A percentile compares a stretch with the other conserved stretches of the same genome.
Conservation (phyloP, 2,888 invertebrate genomes). For the Rotaria sp. region DNA sequence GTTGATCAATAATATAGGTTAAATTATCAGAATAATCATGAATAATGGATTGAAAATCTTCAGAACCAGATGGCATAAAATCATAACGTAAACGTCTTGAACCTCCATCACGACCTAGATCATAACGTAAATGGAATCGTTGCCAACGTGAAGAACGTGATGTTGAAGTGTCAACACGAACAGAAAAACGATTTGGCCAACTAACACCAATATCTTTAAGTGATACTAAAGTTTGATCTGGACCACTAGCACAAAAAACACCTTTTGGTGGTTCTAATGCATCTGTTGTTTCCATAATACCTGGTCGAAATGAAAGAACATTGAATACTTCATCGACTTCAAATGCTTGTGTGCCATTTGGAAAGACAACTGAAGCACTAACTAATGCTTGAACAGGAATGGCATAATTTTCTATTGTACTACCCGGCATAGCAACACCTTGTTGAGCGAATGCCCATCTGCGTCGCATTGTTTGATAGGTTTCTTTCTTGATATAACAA, state of each 20-base stretch:
- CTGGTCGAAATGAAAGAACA: neutral
- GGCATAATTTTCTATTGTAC: neutral
- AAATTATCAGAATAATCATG: neutral
- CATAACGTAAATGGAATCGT: neutral
- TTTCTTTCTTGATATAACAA: neutral
- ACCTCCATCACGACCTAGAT: neutral
- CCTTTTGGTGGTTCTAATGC: neutral
- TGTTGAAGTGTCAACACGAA: conserved; percentile 10
- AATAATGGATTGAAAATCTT: neutral
- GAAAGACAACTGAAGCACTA: neutral
- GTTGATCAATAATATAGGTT: conserved; percentile 2
- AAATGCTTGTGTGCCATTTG: neutral
- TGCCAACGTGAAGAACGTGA: neutral
- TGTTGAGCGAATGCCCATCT: neutral
- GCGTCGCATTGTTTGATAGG: neutral
- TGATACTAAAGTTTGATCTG: neutral
- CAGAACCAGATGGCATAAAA: neutral
- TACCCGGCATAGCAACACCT: neutral
- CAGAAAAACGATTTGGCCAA: conserved; percentile 1
- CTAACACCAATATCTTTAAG: neutral
- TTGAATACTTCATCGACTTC: conserved; percentile 6
- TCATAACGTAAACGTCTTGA: conserved; percentile 2
- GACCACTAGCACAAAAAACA: neutral
- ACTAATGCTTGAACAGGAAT: neutral
- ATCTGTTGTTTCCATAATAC: neutral